Evolutionary conservation across 2,888 invertebrate species (phyloP), one percentile per base, ranked within the genome.

Genomic region (Amblyteles armatorius): DNA sequence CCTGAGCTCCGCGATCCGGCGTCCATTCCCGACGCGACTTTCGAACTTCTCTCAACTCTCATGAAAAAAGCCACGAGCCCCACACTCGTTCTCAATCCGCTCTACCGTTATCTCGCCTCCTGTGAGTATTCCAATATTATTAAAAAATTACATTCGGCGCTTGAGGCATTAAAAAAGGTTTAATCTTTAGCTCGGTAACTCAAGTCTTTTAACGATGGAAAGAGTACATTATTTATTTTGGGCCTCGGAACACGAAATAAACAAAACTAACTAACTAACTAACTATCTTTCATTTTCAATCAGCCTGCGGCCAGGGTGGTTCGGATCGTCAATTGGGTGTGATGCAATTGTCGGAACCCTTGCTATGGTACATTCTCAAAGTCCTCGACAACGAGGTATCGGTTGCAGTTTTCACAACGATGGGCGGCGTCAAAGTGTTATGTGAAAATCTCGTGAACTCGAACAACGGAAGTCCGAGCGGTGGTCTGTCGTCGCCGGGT

Each of bases 1-100:
- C 90, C 95, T 3, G 94, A 94, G 79, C 89, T 92, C 1, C 94
- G 95, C n/a, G 97, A 97, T 89, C 96, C 97, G 9, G 95, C 96
- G 40, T 97, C 97, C 0, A 96, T 98, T 76, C 97, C 97, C 1
- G 98, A 98, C 91, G 97, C 97, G 26, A 96, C 98, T n/a, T 98
- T 98, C 92, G 97, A 97, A 94, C 95, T 98, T 87, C 95, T 98
- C 77, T 95, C 96, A 40, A 96, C 97, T 2, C 94, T 98, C 85
- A 96, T 96, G n/a, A 95, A 96, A 65, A 96, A 96, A 90, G 96
- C 98, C 2, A 96, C 97, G 7, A 96, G 96, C 91, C 96, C 97
- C 2, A 95, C 96, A 33, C 95, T 97, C 79, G 96, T 98, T 91
- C 95, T 98, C 89, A 96, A 96, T 87, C 97, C 98, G 0, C 95